Base-by-base conservation (phyloP, 2,113 vertebrate genomes). In the Arenaria interpres region DNA sequence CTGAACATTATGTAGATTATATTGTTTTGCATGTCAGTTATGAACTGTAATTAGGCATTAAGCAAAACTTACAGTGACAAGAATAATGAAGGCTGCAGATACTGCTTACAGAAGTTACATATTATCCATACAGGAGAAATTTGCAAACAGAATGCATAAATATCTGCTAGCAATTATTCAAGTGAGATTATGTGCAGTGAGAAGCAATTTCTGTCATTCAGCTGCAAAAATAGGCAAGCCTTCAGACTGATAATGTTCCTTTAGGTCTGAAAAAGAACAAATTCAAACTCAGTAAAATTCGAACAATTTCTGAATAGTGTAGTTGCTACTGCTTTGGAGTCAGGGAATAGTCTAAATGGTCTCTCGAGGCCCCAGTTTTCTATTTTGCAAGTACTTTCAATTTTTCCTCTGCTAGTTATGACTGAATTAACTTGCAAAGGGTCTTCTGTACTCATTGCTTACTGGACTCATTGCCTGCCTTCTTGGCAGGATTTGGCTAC, bases 1-100 rank as follows among this genome's bases (percentile, higher is more conserved):
- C 20, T 84, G 83, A 97, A 71, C 28, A 74, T 95, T 93, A 88
- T 93, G 83, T 62, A 88, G 59, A 93, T 90, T 77, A 80, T 88
- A 80, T 83, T 86, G 59, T 93, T 95, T 94, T 92, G 54, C 7
- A 67, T 90, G 83, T 80, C 90, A 90, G 41, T 90, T 92, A 92
- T 62, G 63, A 95, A 90, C 45, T 62, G 48, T 57, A 94, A 95
- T 92, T 93, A 94, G 67, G 50, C 63, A 90, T 80, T 88, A 90
- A 80, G 45, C 17, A 94, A 94, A 97, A 88, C 51, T 59, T 67
- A 71, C 41, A 83, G 54, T 41, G 76, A 88, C 50, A 92, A 86
- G 88, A 94, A 88, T 72, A 93, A 78, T 43, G 62, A 93, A 82
- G 35, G 28, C 13, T 92, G 35, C 53, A 45, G 37, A 17, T 93